phyloP scores from a whole-genome alignment of 2,888 invertebrate species.

The Epirrhoe tristata region DNA sequence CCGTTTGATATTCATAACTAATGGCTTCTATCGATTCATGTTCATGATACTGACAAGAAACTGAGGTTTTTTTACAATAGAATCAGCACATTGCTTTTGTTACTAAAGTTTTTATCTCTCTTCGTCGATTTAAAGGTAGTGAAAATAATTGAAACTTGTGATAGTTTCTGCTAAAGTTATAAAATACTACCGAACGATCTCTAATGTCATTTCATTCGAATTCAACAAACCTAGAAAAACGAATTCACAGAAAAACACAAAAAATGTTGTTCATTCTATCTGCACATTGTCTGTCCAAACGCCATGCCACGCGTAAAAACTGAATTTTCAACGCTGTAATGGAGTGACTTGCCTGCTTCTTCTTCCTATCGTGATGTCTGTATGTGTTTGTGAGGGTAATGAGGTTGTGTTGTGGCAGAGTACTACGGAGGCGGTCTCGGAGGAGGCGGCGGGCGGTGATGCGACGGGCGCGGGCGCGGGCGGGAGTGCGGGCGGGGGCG shows the following conservation, averaged over 20 bases:
- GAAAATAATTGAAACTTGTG: slow-evolving; percentile 25
- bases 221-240: not conserved
- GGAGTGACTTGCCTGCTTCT: slow-evolving; percentile 35
- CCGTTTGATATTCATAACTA: not conserved
- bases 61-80: slow-evolving; percentile 4
- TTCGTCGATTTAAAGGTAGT: slow-evolving; percentile 45
- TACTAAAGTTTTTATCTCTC: slow-evolving; percentile 51
- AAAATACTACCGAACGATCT: not conserved
- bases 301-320: slow-evolving; percentile 29
- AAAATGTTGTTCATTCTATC: slow-evolving; percentile 16
- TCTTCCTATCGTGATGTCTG: slow-evolving; percentile 23
- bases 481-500: slow-evolving; percentile 49
- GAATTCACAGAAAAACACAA: slow-evolving; percentile 10
- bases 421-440: slow-evolving; percentile 84
- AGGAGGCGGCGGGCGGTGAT: slow-evolving; percentile 64
- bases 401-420: slow-evolving; percentile 59
- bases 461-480: slow-evolving; percentile 54
- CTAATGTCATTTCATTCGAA: not conserved
- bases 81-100: slow-evolving; percentile 20
- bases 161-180: slow-evolving; percentile 9
- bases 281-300: slow-evolving; percentile 33
- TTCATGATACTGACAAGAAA: not conserved
- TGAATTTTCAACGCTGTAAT: slow-evolving; percentile 23
- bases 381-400: not conserved
- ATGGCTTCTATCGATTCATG: not conserved